Evolutionary conservation across 2,888 invertebrate species (phyloP).

Genomic region (Hesperia comma): DNA sequence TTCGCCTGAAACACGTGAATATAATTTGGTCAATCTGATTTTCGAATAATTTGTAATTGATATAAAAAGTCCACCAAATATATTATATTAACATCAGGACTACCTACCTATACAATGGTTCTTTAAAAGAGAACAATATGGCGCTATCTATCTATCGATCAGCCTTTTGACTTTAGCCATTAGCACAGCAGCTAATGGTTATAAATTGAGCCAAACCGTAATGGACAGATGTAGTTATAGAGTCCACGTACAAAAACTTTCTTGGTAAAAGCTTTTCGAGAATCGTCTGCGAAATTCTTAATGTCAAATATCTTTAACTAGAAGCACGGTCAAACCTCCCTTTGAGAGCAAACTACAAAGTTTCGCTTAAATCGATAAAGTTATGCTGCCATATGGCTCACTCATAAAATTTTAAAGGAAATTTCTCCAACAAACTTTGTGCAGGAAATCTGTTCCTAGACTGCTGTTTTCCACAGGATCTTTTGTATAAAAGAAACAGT

Average conservation of each 20-base stretch:
- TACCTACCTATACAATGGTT: too few relatives aligned
- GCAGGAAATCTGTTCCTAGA: constrained; percentile 27
- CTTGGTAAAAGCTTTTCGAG: constrained; percentile 4
- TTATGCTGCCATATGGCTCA: constrained; percentile 34
- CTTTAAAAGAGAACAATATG: not conserved
- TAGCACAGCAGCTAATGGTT: not conserved
- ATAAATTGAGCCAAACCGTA: not conserved
- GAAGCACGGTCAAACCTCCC: constrained; percentile 33
- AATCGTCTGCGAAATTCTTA: constrained; percentile 31
- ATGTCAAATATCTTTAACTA: constrained; percentile 31
- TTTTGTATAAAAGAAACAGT: constrained; percentile 18
- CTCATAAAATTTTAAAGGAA: constrained; percentile 37
- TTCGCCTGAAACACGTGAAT: not conserved
- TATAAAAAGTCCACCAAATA: too few relatives aligned
- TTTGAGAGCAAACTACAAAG: constrained; percentile 34
- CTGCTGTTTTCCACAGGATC: constrained; percentile 17
- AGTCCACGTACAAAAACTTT: constrained; percentile 5
- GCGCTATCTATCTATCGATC: too few relatives aligned
- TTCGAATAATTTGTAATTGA: too few relatives aligned
- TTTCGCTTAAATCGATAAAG: constrained; percentile 37
- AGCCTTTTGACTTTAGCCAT: too few relatives aligned
- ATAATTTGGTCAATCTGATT: not conserved
- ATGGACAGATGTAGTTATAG: not conserved
- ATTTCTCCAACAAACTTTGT: constrained; percentile 24
- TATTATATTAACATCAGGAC: too few relatives aligned